Conservation (phyloP, 2,113 vertebrate species). For the Sphyrna mokarran region DNA sequence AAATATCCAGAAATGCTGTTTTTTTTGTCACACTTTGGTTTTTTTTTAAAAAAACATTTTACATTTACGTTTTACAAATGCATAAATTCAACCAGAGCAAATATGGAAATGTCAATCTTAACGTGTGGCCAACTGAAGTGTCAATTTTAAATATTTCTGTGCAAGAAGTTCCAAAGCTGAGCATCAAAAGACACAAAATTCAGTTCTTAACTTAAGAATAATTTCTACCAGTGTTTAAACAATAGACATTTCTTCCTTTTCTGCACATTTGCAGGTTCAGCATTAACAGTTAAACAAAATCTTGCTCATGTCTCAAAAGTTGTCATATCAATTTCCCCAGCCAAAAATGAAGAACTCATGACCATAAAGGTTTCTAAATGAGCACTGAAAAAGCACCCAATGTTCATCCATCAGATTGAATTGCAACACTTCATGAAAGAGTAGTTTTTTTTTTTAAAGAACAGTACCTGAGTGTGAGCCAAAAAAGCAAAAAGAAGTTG, state of each 20-base stretch:
- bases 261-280: not conserved
- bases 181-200: not conserved
- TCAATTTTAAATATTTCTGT: not conserved
- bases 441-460: slow-evolving; percentile 5
- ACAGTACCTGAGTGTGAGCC: slow-evolving; percentile 85
- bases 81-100: not conserved
- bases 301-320: not conserved
- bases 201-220: not conserved
- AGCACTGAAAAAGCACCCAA: not conserved
- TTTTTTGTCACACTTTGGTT: not conserved
- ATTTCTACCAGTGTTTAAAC: not conserved
- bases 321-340: not conserved
- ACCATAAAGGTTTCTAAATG: not conserved
- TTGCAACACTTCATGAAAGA: not conserved
- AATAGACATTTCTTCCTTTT: not conserved
- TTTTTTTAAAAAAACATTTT: not conserved
- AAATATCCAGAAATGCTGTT: not conserved
- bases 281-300: not conserved
- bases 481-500: slow-evolving; percentile 95
- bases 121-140: not conserved
- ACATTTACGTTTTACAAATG: not conserved
- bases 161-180: not conserved
- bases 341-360: not conserved
- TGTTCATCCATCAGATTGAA: not conserved
- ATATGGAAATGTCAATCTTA: not conserved